These are phyloP conservation scores for Cranoglanis bouderius DNA, from an alignment of 2,113 vertebrate species.

Conservation along the genomic window DNA sequence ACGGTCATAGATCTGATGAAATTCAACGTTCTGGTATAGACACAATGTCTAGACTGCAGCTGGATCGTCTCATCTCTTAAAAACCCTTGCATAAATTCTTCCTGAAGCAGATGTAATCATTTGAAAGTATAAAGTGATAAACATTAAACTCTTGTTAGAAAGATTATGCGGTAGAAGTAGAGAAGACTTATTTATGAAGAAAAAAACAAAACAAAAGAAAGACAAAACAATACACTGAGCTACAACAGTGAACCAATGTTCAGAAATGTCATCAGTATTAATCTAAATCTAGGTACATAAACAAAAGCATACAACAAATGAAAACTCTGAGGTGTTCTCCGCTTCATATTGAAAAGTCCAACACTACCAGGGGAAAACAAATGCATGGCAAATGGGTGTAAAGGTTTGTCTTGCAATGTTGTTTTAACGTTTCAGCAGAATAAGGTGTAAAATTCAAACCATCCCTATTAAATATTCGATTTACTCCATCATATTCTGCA, in stretches of 20 bases:
- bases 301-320: neutral
- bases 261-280: neutral
- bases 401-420: neutral
- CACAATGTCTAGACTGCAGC: too few relatives aligned
- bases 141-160: neutral
- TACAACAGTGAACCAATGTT: neutral
- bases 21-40: neutral
- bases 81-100: too few relatives aligned
- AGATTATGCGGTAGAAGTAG: neutral
- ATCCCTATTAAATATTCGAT: slow-evolving; percentile 21
- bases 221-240: neutral
- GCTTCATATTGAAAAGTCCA: neutral
- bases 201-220: neutral
- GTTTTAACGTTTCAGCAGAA: neutral
- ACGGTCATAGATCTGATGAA: neutral
- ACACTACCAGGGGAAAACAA: neutral
- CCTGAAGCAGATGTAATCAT: too few relatives aligned
- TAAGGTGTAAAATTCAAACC: neutral
- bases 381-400: neutral
- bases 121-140: neutral
- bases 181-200: neutral
- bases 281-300: neutral
- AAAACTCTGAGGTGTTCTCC: neutral
- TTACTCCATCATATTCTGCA: slow-evolving; percentile 24
- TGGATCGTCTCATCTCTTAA: neutral